These are phyloP conservation scores for Chrysemys picta DNA, from an alignment of 2,113 vertebrate genomes.

Conservation along the genomic window DNA sequence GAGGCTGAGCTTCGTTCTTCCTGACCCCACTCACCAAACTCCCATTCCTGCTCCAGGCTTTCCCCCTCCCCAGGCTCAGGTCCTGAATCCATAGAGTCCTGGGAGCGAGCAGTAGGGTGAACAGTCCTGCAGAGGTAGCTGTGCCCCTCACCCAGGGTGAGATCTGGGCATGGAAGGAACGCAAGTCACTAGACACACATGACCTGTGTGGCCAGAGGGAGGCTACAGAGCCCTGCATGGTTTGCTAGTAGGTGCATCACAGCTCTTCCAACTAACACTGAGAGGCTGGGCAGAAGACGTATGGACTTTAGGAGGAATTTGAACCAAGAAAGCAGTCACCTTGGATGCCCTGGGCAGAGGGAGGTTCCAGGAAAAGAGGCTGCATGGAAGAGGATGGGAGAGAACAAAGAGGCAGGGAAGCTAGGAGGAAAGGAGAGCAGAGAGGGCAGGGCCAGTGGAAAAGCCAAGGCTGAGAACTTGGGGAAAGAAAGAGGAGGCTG, in stretches of 20 bases:
- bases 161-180: not conserved
- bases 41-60: not conserved
- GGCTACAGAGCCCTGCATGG: too few relatives aligned
- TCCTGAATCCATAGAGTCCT: fast-evolving
- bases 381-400: too few relatives aligned
- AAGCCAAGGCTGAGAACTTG: not conserved
- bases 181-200: not conserved
- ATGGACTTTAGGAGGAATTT: too few relatives aligned
- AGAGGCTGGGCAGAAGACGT: too few relatives aligned
- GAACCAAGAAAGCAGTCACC: too few relatives aligned
- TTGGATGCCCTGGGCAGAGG: too few relatives aligned
- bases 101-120: not conserved
- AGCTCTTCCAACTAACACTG: too few relatives aligned
- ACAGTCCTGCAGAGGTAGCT: not conserved
- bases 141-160: not conserved
- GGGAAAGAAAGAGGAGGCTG: not conserved
- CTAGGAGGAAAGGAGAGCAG: too few relatives aligned
- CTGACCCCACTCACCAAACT: not conserved
- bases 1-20: not conserved
- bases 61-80: not conserved
- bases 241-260: too few relatives aligned
- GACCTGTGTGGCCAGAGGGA: not conserved
- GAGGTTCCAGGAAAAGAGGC: too few relatives aligned
- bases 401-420: too few relatives aligned
- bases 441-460: not conserved